phyloP scores from a whole-genome alignment of 2,797 vertebrate genomes.

The Spondyliosoma cantharus region DNA sequence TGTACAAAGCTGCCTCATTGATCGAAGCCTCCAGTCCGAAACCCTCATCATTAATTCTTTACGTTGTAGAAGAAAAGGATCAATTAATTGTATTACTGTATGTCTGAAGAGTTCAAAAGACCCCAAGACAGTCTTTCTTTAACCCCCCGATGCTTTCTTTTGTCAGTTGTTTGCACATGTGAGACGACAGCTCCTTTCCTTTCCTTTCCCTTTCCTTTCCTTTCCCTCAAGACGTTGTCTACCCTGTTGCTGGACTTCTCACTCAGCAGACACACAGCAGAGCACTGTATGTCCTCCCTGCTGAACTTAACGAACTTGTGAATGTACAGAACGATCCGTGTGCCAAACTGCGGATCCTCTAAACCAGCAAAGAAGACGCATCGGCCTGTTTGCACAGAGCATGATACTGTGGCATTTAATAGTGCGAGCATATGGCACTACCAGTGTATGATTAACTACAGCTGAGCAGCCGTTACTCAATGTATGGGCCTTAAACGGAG shows the following conservation, averaged over 20 bases:
- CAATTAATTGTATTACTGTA: conserved; percentile 1
- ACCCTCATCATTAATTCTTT: background rate
- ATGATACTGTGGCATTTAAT: conserved; percentile 7
- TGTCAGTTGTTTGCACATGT: background rate
- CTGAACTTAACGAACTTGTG: conserved; percentile 38
- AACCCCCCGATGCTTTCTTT: conserved; percentile 3
- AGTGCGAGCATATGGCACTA: conserved; percentile 8
- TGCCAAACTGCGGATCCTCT: conserved; percentile 34
- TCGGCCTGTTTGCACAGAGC: conserved; percentile 46
- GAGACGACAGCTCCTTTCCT: background rate
- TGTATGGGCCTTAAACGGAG: conserved; percentile 33
- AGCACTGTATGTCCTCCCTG: conserved; percentile 18
- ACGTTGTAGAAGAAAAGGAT: conserved; percentile 27
- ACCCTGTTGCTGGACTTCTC: background rate
- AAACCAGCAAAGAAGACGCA: conserved; percentile 53
- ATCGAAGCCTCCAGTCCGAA: background rate
- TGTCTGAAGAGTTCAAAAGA: conserved; percentile 31
- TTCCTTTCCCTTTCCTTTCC: background rate
- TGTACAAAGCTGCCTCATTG: conserved; percentile 32
- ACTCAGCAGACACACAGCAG: background rate
- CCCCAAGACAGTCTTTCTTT: background rate
- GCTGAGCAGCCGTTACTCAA: conserved; percentile 24
- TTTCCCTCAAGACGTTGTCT: background rate
- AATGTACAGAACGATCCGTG: conserved; percentile 57
- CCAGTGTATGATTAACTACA: conserved; percentile 49